Evolutionary conservation across 92 coral and sea anemone genomes (phyloP), one percentile per base, ranked within the genome.

Genomic region (Phenganax subtilis): DNA sequence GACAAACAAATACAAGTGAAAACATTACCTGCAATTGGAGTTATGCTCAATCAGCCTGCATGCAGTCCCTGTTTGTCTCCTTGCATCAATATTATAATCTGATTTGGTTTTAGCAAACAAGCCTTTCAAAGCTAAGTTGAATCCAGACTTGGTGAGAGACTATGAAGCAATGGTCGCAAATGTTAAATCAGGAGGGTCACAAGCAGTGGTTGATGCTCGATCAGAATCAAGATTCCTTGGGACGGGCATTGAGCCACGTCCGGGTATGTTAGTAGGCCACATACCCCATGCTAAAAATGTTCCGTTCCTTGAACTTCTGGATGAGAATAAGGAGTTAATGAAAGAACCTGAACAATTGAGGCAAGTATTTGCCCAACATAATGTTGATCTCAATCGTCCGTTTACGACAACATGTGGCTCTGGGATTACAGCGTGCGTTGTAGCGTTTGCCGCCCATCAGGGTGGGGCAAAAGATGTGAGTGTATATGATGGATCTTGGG

Each of bases 401-500:
- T 80, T 94, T 73, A 81, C 92, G 27, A 89, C 98, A 25, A 85
- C 96, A 57, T 94, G 98, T 92, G 98, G 97, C 3, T 90, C 97
- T 31, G 98, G 97, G 4, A 85, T 94, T 20, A 85, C 96, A 29
- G 97, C 92, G 0, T 80, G 89, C 55, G 80, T 94, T 20, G 47
- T 94, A 28, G 83, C 90, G 54, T 85, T 94, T 69, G 98, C 90
- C 0, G 85, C 93, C 30, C 89, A 88, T 76, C 80, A 90, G 87
- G 82, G 91, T 87, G 97, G 93, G 10, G 89, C 88, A 67, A 84
- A 81, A 5, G 96, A 92, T 86, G 89, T 88, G 51, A 89, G 75
- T 80, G 87, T 94, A 54, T 94, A 92, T 56, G 98, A 94, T 86
- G 98, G 98, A 37, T 92, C 98, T 3, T 94, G 98, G 98, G 88